phyloP scores from a whole-genome alignment of 1,140 invertebrate species.

The Proales similis region DNA sequence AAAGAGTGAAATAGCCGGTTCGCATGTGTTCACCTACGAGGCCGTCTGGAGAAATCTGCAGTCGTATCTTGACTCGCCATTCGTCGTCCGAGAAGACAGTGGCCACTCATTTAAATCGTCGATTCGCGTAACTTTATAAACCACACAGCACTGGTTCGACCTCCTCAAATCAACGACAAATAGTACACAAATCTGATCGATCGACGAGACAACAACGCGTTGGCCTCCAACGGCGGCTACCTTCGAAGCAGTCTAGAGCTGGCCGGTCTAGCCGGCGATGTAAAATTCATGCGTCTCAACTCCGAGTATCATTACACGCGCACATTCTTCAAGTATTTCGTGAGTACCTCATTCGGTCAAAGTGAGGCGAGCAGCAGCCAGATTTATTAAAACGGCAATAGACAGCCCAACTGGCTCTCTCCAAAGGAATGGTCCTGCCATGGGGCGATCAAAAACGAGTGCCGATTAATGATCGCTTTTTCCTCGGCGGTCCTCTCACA shows the following conservation, averaged over 20 bases:
- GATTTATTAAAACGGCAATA: constrained; percentile 49
- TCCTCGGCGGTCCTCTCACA: constrained; percentile 73
- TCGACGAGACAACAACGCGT: constrained; percentile 67
- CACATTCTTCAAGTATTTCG: constrained; percentile 60
- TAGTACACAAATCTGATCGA: constrained; percentile 70
- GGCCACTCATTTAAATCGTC: constrained; percentile 78
- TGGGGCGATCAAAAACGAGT: constrained; percentile 55
- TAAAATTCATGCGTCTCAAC: constrained; percentile 76
- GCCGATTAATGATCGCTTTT: constrained; percentile 72
- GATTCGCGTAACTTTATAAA: constrained; percentile 50
- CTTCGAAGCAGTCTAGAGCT: constrained; percentile 63
- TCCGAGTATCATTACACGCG: constrained; percentile 68
- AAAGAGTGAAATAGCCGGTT: constrained; percentile 41
- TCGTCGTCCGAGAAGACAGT: constrained; percentile 70
- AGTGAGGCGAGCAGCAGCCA: not conserved
- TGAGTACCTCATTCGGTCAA: constrained; percentile 52
- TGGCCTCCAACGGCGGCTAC: constrained; percentile 65
- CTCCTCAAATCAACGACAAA: constrained; percentile 25
- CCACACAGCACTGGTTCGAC: not conserved
- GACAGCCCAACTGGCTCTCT: constrained; percentile 67
- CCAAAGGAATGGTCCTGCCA: constrained; percentile 62
- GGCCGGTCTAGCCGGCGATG: constrained; percentile 76
- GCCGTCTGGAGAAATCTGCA: constrained; percentile 67
- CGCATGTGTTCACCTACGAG: constrained; percentile 74
- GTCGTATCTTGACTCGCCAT: constrained; percentile 58